Evolutionary conservation across 2,888 invertebrate genomes (phyloP).

Genomic region (Epicampocera succincta): DNA sequence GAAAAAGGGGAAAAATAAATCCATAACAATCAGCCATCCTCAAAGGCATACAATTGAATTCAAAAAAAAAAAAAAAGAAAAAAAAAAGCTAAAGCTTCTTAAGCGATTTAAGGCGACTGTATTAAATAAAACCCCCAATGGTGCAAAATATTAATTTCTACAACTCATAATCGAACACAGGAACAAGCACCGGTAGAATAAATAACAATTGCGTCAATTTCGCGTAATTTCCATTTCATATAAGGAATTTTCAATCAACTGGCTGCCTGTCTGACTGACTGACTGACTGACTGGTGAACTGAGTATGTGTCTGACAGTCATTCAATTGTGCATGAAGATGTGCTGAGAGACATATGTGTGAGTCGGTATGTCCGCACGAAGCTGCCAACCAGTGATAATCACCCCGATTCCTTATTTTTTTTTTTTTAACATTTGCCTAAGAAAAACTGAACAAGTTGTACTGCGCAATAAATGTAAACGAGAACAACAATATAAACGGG

Average conservation of each 20-base stretch:
- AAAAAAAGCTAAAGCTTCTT: slow-evolving; percentile 60
- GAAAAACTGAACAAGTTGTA: neutral
- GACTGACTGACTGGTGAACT: neutral
- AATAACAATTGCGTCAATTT: slow-evolving; percentile 69
- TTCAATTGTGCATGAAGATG: slow-evolving; percentile 34
- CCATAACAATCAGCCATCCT: slow-evolving; percentile 40
- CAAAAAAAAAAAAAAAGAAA: slow-evolving; percentile 1
- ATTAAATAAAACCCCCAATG: slow-evolving; percentile 62
- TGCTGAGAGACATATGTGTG: slow-evolving; percentile 10
- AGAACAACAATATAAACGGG: slow-evolving; percentile 69
- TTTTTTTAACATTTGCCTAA: neutral
- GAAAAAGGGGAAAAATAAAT: slow-evolving; percentile 39
- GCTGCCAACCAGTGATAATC: slow-evolving; percentile 49
- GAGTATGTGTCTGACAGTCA: neutral
- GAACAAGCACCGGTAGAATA: slow-evolving; percentile 47
- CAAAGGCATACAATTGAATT: slow-evolving; percentile 44
- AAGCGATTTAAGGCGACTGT: slow-evolving; percentile 50
- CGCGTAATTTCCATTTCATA: slow-evolving; percentile 63
- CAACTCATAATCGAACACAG: slow-evolving; percentile 32
- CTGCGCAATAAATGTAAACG: slow-evolving; percentile 9
- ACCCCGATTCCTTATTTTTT: slow-evolving; percentile 35
- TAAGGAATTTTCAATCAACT: slow-evolving; percentile 25
- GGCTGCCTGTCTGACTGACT: neutral
- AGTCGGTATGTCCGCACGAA: neutral
- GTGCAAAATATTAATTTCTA: slow-evolving; percentile 67